These are phyloP conservation scores for Sandelia bainsii DNA, from an alignment of 2,797 vertebrate species.

Conservation along the genomic window DNA sequence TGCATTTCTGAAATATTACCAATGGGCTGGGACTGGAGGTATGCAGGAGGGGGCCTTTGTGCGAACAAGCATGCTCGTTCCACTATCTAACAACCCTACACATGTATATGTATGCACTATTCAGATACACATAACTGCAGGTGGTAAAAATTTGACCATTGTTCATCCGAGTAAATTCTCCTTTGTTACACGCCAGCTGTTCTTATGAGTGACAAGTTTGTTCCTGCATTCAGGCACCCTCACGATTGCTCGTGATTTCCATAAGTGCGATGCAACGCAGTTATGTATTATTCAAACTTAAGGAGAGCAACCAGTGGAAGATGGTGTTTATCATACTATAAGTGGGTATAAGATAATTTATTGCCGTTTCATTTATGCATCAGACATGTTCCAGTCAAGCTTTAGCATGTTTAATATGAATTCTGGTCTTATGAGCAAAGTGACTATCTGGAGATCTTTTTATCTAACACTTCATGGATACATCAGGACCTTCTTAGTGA, in stretches of 20 bases:
- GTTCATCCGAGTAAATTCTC: conserved; percentile 43
- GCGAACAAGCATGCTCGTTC: conserved; percentile 61
- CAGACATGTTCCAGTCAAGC: conserved; percentile 47
- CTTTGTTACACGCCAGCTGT: conserved; percentile 20
- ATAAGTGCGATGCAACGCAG: conserved; percentile 31
- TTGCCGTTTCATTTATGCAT: conserved; percentile 32
- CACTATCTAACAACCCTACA: conserved; percentile 55
- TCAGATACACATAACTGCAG: conserved; percentile 52
- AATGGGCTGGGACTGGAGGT: conserved; percentile 72
- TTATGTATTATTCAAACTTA: conserved; percentile 11
- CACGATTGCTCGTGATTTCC: conserved; percentile 30
- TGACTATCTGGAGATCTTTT: conserved; percentile 44
- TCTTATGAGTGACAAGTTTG: conserved; percentile 46
- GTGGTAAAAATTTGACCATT: conserved; percentile 42
- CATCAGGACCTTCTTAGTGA: conserved; percentile 43
- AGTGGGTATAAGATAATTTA: conserved; percentile 6
- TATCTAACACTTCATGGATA: conserved; percentile 40
- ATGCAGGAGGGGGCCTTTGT: conserved; percentile 72
- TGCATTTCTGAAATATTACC: conserved; percentile 79
- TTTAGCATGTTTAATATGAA: conserved; percentile 72
- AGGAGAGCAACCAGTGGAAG: not conserved
- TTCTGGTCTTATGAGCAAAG: conserved; percentile 49
- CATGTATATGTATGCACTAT: conserved; percentile 71
- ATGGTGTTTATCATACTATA: not conserved
- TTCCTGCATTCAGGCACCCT: conserved; percentile 27